Percentiles rank a stretch among this genome's conserved stretches.
Conservation (phyloP, 2,113 vertebrate species). For the Notiomystis cincta region DNA sequence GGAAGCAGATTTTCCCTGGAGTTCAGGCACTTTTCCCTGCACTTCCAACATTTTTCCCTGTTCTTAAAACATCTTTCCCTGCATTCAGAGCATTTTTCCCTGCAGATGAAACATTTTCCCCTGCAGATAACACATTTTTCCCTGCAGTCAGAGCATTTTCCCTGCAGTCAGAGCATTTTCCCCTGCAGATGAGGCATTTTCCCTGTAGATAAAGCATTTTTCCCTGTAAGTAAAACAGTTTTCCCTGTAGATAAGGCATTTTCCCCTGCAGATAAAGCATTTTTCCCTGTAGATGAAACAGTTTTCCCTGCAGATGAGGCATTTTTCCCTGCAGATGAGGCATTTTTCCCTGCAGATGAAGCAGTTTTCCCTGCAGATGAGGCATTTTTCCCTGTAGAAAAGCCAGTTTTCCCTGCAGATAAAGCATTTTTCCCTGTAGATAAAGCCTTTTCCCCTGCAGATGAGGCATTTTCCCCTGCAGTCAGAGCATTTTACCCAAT, state of each 20-base stretch:
- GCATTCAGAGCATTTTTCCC: background rate
- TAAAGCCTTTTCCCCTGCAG: background rate
- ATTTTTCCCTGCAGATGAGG: background rate
- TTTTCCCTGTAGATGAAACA: background rate
- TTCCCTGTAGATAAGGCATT: background rate
- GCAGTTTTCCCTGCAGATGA: background rate
- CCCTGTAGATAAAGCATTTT: background rate
- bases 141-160: background rate
- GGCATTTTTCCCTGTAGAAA: too few relatives aligned
- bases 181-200: background rate
- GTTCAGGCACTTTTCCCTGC: background rate
- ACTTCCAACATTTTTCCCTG: background rate
- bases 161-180: background rate
- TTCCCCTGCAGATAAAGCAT: accelerated
- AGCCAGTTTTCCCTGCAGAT: too few relatives aligned
- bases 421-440: background rate
- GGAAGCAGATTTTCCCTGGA: background rate
- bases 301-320: accelerated
- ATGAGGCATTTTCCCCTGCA: background rate
- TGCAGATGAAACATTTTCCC: background rate
- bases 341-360: background rate
- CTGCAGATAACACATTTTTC: background rate
- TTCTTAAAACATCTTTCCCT: background rate
- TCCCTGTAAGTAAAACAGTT: background rate
- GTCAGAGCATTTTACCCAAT: background rate